Evolutionary conservation across 2,797 vertebrate species (phyloP), one percentile per base, ranked within the genome.

Genomic region (Thripadectes ignobilis): DNA sequence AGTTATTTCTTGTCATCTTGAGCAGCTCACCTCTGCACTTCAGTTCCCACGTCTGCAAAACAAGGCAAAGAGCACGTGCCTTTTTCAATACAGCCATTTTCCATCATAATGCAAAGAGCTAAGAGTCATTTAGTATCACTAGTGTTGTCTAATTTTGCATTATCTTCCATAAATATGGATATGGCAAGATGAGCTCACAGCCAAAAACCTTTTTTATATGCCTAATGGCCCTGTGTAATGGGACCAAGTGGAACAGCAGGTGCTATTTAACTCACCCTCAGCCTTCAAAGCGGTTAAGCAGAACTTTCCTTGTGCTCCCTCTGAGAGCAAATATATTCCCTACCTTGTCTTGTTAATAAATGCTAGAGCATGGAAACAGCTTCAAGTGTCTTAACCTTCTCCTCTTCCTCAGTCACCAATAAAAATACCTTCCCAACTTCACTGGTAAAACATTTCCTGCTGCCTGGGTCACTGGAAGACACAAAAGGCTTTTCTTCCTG

Each of bases 391-490:
- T 94, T 75, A 83, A 73, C n/a, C 54, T 83, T 41, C 66, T 84
- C 34, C 26, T 88, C 55, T 83, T 94, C 58, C 32, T 68, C 72
- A 20, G 58, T 51, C 43, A 69, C 36, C 77, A 93, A 43, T 75
- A 78, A 94, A 92, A 93, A 34, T 41, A 55, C 43, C 54, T 75
- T 69, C 51, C 57, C 43, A 19, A 51, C 62, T 96, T 89, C 52
- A 65, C 62, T 55, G 20, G 72, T 88, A 89, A 93, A 96, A 95
- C 34, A 92, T 89, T 96, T 92, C 43, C 78, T 83, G 77, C 69
- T 1, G 4, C 68, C 59, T 62, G 30, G 39, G 68, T 34, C 27
- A 10, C 57, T 57, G 41, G 23, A 57, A 96, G 65, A 34, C 62
- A 91, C 69, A 89, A 48, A 83, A 78, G 30, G 13, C 23, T 89